Evolutionary conservation across 2,797 vertebrate species (phyloP).

Genomic region (Anguilla pacifica): DNA sequence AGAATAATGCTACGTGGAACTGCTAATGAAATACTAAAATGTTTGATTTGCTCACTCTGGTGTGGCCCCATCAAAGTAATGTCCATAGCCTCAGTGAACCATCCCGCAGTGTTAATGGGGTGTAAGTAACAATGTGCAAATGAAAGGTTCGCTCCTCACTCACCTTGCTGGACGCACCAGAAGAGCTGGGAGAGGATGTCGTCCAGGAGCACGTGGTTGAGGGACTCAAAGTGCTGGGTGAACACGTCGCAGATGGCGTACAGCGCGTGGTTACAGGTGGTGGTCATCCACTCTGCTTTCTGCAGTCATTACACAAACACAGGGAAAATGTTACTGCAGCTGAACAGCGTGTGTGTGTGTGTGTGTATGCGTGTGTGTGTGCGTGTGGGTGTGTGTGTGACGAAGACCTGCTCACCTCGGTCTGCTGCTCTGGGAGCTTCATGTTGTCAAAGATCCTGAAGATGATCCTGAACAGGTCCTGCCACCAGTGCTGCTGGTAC

Average conservation of each 20-base stretch:
- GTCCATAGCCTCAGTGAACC: background rate
- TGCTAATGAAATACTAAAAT: conserved; percentile 28
- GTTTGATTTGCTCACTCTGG: background rate
- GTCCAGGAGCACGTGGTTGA: conserved; percentile 89
- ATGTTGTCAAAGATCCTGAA: conserved; percentile 99
- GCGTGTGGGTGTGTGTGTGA: background rate
- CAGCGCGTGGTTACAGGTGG: conserved; percentile 98
- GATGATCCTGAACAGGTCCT: conserved; percentile 96
- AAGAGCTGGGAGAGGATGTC: conserved; percentile 96
- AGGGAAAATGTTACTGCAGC: background rate
- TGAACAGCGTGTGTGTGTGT: background rate
- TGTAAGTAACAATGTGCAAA: background rate
- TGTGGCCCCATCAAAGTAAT: background rate
- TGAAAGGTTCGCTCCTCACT: conserved; percentile 39
- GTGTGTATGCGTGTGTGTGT: background rate
- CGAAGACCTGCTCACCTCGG: conserved; percentile 77
- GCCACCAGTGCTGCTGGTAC: conserved; percentile 99
- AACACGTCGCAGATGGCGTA: conserved; percentile 98
- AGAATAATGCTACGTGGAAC: conserved; percentile 44
- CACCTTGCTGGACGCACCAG: conserved; percentile 99
- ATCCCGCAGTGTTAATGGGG: background rate
- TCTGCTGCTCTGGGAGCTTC: conserved; percentile 98
- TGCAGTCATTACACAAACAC: conserved; percentile 50
- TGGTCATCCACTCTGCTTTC: conserved; percentile 99
- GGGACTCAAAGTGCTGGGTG: conserved; percentile 96